phyloP scores from a whole-genome alignment of 2,113 vertebrate species.

The Eulacestoma nigropectus region DNA sequence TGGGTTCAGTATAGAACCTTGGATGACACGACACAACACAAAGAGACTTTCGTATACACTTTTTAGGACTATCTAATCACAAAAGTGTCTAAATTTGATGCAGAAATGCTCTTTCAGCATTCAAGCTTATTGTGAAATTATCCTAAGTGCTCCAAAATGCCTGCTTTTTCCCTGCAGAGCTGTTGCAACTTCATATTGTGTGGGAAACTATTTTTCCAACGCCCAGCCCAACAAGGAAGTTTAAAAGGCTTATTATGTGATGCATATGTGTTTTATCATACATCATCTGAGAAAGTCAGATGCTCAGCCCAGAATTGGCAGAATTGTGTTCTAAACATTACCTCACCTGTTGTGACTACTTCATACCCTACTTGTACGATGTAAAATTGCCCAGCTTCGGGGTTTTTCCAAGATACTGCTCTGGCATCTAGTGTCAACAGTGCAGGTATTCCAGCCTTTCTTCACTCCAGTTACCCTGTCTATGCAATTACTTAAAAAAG shows the following conservation, averaged over 20 bases:
- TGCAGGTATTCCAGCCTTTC: neutral
- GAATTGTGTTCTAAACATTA: neutral
- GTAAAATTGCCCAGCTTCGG: neutral
- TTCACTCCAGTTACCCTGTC: neutral
- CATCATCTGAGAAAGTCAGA: neutral
- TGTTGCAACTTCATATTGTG: neutral
- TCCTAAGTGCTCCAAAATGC: neutral
- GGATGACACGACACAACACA: too few species aligned
- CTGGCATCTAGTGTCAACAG: rapidly evolving
- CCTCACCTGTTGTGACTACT: neutral
- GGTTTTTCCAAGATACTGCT: neutral
- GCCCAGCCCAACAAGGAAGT: rapidly evolving
- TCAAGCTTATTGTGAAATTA: neutral
- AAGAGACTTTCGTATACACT: neutral
- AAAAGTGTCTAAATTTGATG: neutral
- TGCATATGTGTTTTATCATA: neutral
- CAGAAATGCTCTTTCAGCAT: neutral
- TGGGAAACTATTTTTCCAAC: neutral
- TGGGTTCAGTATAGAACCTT: neutral
- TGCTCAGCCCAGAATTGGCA: neutral
- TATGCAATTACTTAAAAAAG: neutral
- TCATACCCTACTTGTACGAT: too few species aligned
- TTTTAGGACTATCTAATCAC: neutral
- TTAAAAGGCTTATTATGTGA: neutral
- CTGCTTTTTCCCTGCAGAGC: neutral